These are phyloP conservation scores for Tubulanus polymorphus DNA, from an alignment of 2,888 invertebrate genomes.

Conservation along the genomic window DNA sequence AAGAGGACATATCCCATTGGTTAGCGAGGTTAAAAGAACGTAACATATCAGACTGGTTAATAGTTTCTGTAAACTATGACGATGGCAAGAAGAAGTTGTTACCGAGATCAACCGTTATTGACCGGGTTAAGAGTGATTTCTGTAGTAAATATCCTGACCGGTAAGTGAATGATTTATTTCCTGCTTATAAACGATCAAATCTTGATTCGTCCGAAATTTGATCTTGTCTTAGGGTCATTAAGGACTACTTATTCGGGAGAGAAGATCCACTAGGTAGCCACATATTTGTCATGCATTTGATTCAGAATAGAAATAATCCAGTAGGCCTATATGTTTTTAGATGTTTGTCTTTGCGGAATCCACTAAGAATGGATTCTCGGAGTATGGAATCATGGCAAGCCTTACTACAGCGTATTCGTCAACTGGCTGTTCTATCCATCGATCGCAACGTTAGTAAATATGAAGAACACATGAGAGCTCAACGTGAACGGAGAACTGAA, in stretches of 20 bases:
- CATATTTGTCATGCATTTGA: neutral
- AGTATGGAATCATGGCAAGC: conserved; percentile 80
- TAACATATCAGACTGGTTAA: conserved; percentile 86
- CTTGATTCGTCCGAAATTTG: neutral
- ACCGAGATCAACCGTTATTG: conserved; percentile 80
- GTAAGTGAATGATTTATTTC: conserved; percentile 42
- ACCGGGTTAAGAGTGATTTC: conserved; percentile 92
- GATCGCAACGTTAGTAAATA: conserved; percentile 76
- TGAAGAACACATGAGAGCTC: conserved; percentile 84
- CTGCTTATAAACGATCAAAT: neutral
- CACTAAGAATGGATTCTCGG: conserved; percentile 81
- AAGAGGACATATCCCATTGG: conserved; percentile 88
- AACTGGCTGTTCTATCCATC: conserved; percentile 79
- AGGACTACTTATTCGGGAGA: neutral
- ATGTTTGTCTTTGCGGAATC: conserved; percentile 86
- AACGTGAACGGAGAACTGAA: conserved; percentile 85
- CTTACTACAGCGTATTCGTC: conserved; percentile 75
- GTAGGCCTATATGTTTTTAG: too few species aligned
- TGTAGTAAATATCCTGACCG: conserved; percentile 78
- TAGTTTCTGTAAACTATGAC: conserved; percentile 85
- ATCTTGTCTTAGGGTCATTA: neutral
- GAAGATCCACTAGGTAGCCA: neutral
- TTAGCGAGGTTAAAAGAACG: conserved; percentile 70
- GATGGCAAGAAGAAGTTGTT: conserved; percentile 88
- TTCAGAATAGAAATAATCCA: too few species aligned